A percentile compares a stretch with the other conserved stretches of the same genome.
These are phyloP conservation scores for Orchesella cincta DNA, from an alignment of 1,140 invertebrate genomes.

Conservation along the genomic window DNA sequence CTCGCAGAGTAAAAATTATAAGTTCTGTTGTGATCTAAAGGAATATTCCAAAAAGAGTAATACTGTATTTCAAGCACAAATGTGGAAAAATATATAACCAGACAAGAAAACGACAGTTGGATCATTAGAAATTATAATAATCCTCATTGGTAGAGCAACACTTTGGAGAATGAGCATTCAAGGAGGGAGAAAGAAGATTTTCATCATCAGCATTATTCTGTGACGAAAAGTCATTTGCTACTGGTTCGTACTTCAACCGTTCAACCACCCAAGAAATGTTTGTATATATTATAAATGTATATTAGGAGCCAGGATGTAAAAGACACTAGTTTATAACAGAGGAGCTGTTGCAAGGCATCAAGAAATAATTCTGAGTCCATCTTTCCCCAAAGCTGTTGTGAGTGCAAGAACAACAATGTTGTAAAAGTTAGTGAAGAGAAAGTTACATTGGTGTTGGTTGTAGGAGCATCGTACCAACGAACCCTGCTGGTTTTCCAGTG, in stretches of 20 bases:
- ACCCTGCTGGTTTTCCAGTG: slow-evolving; percentile 30
- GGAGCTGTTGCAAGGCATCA: neutral
- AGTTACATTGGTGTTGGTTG: neutral
- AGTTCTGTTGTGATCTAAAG: too few relatives aligned
- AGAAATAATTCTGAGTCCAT: neutral
- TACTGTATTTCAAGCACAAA: too few relatives aligned
- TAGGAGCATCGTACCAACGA: neutral
- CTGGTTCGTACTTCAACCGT: too few relatives aligned
- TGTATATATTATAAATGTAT: neutral
- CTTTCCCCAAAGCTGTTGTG: neutral
- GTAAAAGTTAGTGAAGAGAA: neutral
- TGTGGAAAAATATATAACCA: too few relatives aligned
- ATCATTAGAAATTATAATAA: slow-evolving; percentile 6
- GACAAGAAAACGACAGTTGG: too few relatives aligned
- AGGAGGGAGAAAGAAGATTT: neutral
- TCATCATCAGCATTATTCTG: neutral
- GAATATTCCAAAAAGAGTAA: too few relatives aligned
- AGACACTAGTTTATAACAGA: neutral
- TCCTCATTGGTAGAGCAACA: neutral
- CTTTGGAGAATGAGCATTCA: neutral
- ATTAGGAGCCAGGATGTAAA: neutral
- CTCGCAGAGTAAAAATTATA: too few relatives aligned
- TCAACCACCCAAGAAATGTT: neutral
- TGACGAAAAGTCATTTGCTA: neutral
- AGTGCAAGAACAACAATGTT: neutral